Percentiles rank a stretch among this genome's conserved stretches.
These are phyloP conservation scores for Macropis europaea DNA, from an alignment of 2,888 invertebrate genomes.

Conservation along the genomic window DNA sequence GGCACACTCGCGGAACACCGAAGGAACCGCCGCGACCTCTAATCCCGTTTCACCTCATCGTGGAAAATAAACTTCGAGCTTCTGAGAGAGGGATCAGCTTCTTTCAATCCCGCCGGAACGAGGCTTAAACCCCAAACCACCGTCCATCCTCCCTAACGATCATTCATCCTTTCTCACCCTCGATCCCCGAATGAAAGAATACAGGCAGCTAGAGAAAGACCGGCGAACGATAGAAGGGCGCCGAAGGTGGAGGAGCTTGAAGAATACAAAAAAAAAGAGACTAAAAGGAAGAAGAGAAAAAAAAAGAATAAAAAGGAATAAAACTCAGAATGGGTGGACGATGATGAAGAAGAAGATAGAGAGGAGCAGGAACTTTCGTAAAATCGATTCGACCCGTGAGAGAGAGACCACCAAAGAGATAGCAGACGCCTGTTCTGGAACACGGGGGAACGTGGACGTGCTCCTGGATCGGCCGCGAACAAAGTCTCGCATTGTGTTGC, in stretches of 20 bases:
- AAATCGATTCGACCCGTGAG: constrained; percentile 59
- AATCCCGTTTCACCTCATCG: constrained; percentile 21
- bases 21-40: constrained; percentile 15
- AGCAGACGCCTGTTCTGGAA: constrained; percentile 33
- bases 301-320: neutral
- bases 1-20: neutral
- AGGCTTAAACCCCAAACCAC: constrained; percentile 26
- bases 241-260: neutral
- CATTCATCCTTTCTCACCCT: constrained; percentile 58
- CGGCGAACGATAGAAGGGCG: neutral
- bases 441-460: constrained; percentile 21
- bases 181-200: constrained; percentile 43
- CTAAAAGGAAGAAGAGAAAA: neutral
- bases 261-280: neutral
- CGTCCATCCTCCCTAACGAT: constrained; percentile 48
- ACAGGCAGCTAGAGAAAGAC: constrained; percentile 28
- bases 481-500: constrained; percentile 61
- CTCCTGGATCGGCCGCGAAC: constrained; percentile 49
- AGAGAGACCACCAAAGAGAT: constrained; percentile 49
- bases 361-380: constrained; percentile 55
- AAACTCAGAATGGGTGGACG: neutral
- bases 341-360: constrained; percentile 12
- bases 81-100: constrained; percentile 12
- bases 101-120: constrained; percentile 41
- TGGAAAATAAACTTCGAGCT: constrained; percentile 9